Evolutionary conservation across 1,140 invertebrate species (phyloP), one percentile per base, ranked within the genome.

Genomic region (Pseudomyrmex pallidus): DNA sequence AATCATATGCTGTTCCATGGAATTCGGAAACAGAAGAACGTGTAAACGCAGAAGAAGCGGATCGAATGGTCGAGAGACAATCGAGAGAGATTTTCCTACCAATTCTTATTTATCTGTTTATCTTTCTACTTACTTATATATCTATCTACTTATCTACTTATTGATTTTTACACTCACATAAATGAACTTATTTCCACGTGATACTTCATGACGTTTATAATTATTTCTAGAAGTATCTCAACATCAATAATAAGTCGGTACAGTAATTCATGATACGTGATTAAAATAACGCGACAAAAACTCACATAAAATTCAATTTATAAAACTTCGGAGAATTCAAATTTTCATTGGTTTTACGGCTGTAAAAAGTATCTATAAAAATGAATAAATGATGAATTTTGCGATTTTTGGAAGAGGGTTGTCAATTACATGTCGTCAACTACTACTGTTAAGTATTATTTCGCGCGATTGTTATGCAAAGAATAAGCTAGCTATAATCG

Each of bases 401-500:
- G 13, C 59, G 50, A 54, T 82, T 20, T 35, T 35, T 35, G 4
- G 20, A 44, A 82, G 67, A 22, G 12, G 54, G n/a, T 20, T 7
- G 22, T 54, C 22, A 20, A 10, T 59, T 20, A 20, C 12, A 4
- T 48, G 35, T 20, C 46, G 50, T 46, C 46, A n/a, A 8, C 12
- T n/a, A 48, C 12, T 57, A 59, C n/a, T 80, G 15, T 56, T 57
- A 68, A 57, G 0, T 52, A 7, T 44, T 46, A 59, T 50, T 52
- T 61, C 25, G 46, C 13, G 13, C 17, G 44, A 22, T 4, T 15
- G 17, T 82, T 46, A 15, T 61, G n/a, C 61, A 17, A 1, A 35
- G 12, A 74, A 82, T 17, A 52, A 74, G 0, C n/a, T 74, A 56
- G 10, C 61, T 83, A 54, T 66, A 48, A 76, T 83, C 13, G n/a